These are phyloP conservation scores for Haplotaxodon microlepis DNA, from an alignment of 2,113 vertebrate genomes.

Conservation along the genomic window DNA sequence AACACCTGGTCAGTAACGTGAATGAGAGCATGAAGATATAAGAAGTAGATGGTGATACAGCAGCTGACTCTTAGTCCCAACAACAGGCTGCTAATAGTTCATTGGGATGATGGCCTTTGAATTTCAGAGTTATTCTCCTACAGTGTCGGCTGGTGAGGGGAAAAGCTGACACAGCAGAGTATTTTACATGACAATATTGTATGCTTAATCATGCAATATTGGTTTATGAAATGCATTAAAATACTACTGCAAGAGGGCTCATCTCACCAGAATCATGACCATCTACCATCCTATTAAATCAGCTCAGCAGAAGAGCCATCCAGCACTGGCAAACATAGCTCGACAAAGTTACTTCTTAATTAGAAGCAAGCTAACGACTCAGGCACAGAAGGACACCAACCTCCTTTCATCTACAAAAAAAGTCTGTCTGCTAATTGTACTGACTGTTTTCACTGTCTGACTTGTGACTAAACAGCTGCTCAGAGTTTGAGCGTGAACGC, in stretches of 20 bases:
- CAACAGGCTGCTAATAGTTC: neutral
- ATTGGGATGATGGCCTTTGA: neutral
- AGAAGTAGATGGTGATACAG: neutral
- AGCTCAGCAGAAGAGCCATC: neutral
- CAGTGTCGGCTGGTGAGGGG: neutral
- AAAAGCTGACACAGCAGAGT: neutral
- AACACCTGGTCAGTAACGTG: slow-evolving; percentile 80
- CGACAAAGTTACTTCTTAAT: neutral
- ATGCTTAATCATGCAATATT: neutral
- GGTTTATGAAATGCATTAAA: neutral
- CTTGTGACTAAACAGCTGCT: neutral
- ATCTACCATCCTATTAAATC: neutral
- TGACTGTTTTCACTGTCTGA: neutral
- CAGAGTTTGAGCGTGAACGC: neutral
- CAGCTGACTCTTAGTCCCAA: neutral
- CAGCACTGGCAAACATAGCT: neutral
- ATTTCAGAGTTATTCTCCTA: neutral
- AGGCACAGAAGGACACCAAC: rapidly evolving
- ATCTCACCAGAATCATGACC: neutral
- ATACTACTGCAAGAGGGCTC: neutral
- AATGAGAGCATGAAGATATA: neutral
- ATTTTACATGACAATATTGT: neutral
- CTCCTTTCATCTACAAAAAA: neutral
- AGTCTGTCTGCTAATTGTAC: neutral
- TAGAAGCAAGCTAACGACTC: neutral